Conservation (phyloP, 2,888 invertebrate species). For the Stenodera caucasica region DNA sequence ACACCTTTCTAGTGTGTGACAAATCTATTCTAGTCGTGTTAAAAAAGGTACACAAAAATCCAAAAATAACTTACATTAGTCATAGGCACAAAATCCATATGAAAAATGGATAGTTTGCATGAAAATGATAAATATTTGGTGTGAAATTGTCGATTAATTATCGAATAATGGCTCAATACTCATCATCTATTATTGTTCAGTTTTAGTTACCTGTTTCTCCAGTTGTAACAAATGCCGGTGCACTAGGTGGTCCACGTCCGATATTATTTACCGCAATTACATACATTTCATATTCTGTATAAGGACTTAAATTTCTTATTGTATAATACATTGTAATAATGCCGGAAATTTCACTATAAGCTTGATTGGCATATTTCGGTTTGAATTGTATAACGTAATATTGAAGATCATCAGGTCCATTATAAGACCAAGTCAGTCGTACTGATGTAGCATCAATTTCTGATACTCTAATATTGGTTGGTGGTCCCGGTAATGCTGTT, state of each 20-base stretch:
- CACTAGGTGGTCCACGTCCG: conserved; percentile 87
- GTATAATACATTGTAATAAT: conserved; percentile 92
- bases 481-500: conserved; percentile 87
- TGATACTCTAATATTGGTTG: conserved; percentile 85
- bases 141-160: conserved; percentile 16
- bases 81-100: conserved; percentile 46
- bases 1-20: conserved; percentile 21
- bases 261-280: conserved; percentile 94
- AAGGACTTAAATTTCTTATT: conserved; percentile 86
- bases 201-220: conserved; percentile 93
- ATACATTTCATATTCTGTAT: conserved; percentile 95
- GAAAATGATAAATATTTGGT: conserved; percentile 42
- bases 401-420: conserved; percentile 84
- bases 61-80: conserved; percentile 51
- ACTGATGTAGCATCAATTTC: conserved; percentile 95
- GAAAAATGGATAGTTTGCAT: conserved; percentile 44
- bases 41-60: conserved; percentile 43
- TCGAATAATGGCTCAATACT: conserved; percentile 6
- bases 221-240: conserved; percentile 88
- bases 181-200: no score
- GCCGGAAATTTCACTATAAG: conserved; percentile 90
- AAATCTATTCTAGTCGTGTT: conserved; percentile 43
- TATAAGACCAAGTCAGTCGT: conserved; percentile 90
- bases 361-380: conserved; percentile 89
- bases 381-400: conserved; percentile 98